Evolutionary conservation across 2,797 vertebrate species (phyloP).

Genomic region (Peromyscus melanophrys): DNA sequence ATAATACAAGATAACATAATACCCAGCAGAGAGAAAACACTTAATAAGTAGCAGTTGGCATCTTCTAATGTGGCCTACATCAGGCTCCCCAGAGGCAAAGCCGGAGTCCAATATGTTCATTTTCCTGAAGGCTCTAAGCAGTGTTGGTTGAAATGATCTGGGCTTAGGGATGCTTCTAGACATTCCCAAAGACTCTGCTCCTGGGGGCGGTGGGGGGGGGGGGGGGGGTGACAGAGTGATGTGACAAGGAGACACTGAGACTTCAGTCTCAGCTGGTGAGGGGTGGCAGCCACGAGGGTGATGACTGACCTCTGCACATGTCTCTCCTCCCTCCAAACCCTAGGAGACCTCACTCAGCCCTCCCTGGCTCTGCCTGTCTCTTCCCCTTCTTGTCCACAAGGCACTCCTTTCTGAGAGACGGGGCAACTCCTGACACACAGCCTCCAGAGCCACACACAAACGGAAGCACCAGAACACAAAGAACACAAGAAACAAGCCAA

Average conservation of each 20-base stretch:
- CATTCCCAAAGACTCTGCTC: not conserved
- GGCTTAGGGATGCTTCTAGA: not conserved
- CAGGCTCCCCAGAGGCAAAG: constrained; percentile 7
- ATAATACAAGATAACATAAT: not conserved
- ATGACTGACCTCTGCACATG: not conserved
- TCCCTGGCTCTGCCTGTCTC: not conserved
- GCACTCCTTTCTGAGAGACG: not conserved
- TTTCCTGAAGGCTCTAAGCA: not conserved
- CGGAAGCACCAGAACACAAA: not conserved
- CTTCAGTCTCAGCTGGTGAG: not conserved
- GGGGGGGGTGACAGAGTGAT: too few relatives aligned
- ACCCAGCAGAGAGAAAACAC: not conserved
- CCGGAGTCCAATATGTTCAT: not conserved
- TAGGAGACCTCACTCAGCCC: not conserved
- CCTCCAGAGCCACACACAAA: not conserved
- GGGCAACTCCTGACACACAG: not conserved
- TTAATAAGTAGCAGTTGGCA: not conserved
- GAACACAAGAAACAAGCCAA: not conserved
- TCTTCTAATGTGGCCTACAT: not conserved
- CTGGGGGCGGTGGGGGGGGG: not conserved
- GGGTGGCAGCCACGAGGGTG: not conserved
- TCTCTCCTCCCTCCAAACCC: not conserved
- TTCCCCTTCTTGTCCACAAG: not conserved
- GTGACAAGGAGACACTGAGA: fast-evolving
- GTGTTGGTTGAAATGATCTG: not conserved